Evolutionary conservation across 2,113 vertebrate genomes (phyloP), one percentile per base, ranked within the genome.

Genomic region (Ivindomyrus marchei): DNA sequence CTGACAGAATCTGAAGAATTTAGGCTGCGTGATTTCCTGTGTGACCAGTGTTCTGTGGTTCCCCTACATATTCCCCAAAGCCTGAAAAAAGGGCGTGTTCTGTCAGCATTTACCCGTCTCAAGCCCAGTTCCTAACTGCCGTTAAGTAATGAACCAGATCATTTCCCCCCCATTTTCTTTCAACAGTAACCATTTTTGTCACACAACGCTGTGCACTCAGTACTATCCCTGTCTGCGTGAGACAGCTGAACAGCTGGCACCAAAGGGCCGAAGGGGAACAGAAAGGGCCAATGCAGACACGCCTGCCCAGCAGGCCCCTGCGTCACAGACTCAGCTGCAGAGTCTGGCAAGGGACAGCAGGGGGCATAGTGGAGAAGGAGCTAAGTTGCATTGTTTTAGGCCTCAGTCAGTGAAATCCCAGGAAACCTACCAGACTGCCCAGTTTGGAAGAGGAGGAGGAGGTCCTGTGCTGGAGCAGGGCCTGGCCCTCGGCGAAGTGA

Each of bases 371-470:
- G 36, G 74, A 80, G 74, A 19, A 80, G 74, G 74, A 42, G 74
- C 36, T 1, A 53, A 52, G 13, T 52, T 52, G 50, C 50, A 52
- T 52, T 52, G 50, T 52, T 52, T 66, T 10, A 27, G 24, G 24
- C 8, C 58, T 66, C 53, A 56, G 53, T 24, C 21, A 56, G 62
- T n/a, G 62, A 4, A 5, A 11, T 9, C 56, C 56, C 56, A 24
- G 17, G 42, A 3, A 42, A 96, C 98, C 95, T 95, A 99, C 98
- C 98, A 99, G 95, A 93, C 98, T 99, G 93, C 98, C 99, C 94
- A 99, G 96, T 96, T 99, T 99, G 89, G 98, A 99, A 31, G 98
- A 98, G 0, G 98, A 98, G 0, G 98, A 99, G 91, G 96, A 95
- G 87, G 97, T 94, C 94, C 97, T 96, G 92, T 98, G 97, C 90